Percentiles rank a stretch among this genome's conserved stretches.
Conservation (phyloP, 2,888 invertebrate genomes). For the Ormia ochracea region DNA sequence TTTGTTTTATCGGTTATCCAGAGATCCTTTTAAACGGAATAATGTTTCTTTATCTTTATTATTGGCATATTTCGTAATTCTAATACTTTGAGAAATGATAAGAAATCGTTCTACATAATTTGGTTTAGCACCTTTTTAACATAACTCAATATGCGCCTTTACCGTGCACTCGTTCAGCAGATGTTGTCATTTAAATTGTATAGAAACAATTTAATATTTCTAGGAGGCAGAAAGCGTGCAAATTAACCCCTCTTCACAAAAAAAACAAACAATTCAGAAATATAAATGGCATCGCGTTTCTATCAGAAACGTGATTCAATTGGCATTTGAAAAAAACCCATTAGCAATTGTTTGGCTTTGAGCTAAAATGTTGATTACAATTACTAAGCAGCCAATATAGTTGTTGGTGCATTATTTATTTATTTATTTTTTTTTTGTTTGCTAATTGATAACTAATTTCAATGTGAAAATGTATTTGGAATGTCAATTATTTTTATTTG, state of each 20-base stretch:
- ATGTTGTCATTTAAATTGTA: constrained; percentile 8
- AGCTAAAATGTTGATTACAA: not conserved
- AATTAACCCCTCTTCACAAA: constrained; percentile 13
- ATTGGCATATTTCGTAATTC: no score
- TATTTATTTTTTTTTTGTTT: constrained; percentile 11
- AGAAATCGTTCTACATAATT: no score
- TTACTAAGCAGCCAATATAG: not conserved
- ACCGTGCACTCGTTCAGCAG: constrained; percentile 9
- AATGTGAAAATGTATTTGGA: constrained; percentile 33
- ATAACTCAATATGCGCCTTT: not conserved
- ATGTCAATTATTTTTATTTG: constrained; percentile 18
- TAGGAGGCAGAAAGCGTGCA: constrained; percentile 37
- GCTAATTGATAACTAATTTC: constrained; percentile 46
- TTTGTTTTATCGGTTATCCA: no score
- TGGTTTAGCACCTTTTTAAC: not conserved
- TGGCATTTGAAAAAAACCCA: constrained; percentile 55
- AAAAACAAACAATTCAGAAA: no score
- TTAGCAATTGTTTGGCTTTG: constrained; percentile 35
- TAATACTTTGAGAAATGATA: not conserved
- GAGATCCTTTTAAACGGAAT: no score
- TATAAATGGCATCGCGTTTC: constrained; percentile 41
- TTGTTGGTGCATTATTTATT: constrained; percentile 28
- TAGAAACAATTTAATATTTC: constrained; percentile 22
- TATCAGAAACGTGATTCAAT: constrained; percentile 51
- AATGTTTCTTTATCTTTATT: no score